Conservation (phyloP, 2,113 vertebrate species). For the Ceyx cyanopectus region DNA sequence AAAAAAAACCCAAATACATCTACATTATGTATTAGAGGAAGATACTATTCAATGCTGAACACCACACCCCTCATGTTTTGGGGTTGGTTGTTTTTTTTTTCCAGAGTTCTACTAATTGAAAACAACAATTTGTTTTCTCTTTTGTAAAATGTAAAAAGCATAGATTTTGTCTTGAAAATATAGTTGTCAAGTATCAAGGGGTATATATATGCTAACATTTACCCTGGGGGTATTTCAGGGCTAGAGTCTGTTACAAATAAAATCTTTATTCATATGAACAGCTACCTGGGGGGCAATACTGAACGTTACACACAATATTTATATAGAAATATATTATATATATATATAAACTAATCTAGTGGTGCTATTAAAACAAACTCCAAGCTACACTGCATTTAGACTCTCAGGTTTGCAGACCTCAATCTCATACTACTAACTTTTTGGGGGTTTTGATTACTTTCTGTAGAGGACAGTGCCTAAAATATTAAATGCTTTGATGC, state of each 20-base stretch:
- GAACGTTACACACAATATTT: slow-evolving; percentile 65
- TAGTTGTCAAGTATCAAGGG: slow-evolving; percentile 76
- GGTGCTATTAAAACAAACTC: slow-evolving; percentile 63
- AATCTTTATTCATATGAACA: slow-evolving; percentile 75
- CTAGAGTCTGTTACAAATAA: slow-evolving; percentile 73
- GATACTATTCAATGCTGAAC: background rate
- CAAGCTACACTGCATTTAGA: slow-evolving; percentile 29
- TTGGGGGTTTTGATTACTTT: background rate
- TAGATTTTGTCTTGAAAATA: slow-evolving; percentile 79
- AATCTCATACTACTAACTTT: background rate
- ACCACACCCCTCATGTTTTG: background rate
- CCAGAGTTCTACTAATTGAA: slow-evolving; percentile 64
- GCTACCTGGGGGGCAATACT: slow-evolving; percentile 68
- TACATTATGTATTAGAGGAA: background rate
- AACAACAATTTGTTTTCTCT: slow-evolving; percentile 61
- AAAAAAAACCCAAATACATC: background rate
- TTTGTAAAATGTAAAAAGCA: slow-evolving; percentile 65
- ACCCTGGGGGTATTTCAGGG: slow-evolving; percentile 68
- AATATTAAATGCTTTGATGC: background rate
- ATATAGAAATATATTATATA: background rate
- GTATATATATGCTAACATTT: slow-evolving; percentile 73
- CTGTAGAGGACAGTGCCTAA: background rate
- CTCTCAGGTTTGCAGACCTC: background rate
- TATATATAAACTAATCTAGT: slow-evolving; percentile 54
- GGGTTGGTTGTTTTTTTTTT: background rate